phyloP scores from a whole-genome alignment of 1,140 invertebrate species.

The Babylonia areolata region DNA sequence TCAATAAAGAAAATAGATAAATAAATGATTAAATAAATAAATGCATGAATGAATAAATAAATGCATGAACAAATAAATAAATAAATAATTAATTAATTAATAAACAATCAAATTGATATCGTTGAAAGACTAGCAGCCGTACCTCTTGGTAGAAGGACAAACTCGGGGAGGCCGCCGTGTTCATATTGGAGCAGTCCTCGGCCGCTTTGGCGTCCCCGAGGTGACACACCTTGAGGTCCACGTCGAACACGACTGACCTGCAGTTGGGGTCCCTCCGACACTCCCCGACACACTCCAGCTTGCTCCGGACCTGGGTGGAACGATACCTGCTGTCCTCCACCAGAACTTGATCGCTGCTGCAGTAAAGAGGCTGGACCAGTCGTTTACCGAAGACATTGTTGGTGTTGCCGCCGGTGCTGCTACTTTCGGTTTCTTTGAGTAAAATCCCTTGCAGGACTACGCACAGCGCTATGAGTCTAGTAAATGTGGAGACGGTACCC shows the following conservation, averaged over 20 bases:
- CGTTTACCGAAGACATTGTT: not conserved
- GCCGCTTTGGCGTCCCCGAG: not conserved
- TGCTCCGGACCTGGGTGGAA: not conserved
- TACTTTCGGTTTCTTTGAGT: not conserved
- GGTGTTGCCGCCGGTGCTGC: not conserved
- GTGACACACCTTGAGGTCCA: not conserved
- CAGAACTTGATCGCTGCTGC: not conserved
- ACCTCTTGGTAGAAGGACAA: not conserved
- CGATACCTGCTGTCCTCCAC: not conserved
- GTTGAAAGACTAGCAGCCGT: too few species aligned
- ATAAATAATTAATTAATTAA: too few species aligned
- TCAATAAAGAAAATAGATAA: too few species aligned
- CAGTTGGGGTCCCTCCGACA: not conserved
- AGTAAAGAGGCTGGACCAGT: not conserved
- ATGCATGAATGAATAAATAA: too few species aligned
- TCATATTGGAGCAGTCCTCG: slow-evolving; percentile 14
- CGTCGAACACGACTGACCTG: not conserved
- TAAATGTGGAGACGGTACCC: not conserved
- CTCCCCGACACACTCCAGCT: not conserved
- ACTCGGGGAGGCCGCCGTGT: not conserved
- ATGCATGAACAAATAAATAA: too few species aligned
- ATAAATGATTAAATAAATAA: too few species aligned
- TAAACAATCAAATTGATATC: too few species aligned
- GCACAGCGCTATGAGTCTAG: not conserved
- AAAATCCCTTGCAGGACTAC: not conserved